A percentile compares a stretch with the other conserved stretches of the same genome.
phyloP scores from a whole-genome alignment of 2,113 vertebrate genomes.

The Stegostoma tigrinum region DNA sequence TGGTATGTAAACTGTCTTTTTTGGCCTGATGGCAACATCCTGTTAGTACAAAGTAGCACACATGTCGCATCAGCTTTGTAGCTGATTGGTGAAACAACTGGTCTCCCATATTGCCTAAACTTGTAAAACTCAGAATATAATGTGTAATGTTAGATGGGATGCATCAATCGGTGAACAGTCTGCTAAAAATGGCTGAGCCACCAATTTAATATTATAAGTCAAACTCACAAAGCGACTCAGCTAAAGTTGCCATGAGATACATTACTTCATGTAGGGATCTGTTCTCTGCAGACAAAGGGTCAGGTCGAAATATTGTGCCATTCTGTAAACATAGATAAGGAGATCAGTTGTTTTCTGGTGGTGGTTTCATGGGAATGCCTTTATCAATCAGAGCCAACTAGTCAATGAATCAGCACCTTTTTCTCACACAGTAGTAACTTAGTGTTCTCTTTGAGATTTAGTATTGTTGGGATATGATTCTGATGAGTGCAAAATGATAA shows the following conservation, averaged over 20 bases:
- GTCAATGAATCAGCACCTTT: not conserved
- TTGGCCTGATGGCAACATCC: too few relatives aligned
- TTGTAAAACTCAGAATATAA: too few relatives aligned
- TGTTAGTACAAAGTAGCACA: too few relatives aligned
- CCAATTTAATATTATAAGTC: not conserved
- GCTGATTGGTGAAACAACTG: too few relatives aligned
- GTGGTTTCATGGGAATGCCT: not conserved
- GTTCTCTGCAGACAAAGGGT: not conserved
- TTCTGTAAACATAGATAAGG: too few relatives aligned
- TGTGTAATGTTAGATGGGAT: not conserved
- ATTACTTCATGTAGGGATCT: not conserved
- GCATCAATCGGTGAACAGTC: not conserved
- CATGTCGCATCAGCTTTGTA: too few relatives aligned
- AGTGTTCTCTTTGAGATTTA: not conserved
- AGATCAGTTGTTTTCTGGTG: too few relatives aligned
- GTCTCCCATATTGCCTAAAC: too few relatives aligned
- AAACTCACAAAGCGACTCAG: not conserved
- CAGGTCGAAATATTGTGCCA: too few relatives aligned
- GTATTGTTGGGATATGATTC: not conserved
- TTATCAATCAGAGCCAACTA: not conserved
- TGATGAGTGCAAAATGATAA: not conserved
- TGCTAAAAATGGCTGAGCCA: not conserved
- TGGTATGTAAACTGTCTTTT: too few relatives aligned
- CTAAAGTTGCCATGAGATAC: not conserved
- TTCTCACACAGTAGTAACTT: not conserved